These are phyloP conservation scores for Microtus montanus DNA, from an alignment of 2,113 vertebrate genomes.

Conservation along the genomic window DNA sequence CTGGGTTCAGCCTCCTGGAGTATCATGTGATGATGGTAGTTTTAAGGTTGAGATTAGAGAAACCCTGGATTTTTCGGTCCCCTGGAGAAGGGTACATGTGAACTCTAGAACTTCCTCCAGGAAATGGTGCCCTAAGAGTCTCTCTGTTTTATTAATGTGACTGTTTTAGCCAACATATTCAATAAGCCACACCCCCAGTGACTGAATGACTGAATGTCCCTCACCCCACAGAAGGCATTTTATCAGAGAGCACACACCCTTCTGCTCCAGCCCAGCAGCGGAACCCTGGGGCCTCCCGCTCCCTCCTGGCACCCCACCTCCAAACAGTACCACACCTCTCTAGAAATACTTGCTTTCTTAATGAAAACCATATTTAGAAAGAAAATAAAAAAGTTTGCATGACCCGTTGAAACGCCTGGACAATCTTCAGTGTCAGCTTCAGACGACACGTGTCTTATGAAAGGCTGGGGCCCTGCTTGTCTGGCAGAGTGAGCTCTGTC, in stretches of 20 bases:
- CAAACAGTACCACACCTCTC: conserved; percentile 86
- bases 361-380: conserved; percentile 88
- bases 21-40: background rate
- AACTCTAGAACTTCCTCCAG: conserved; percentile 57
- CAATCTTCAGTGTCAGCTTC: conserved; percentile 87
- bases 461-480: conserved; percentile 83
- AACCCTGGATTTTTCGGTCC: background rate
- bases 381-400: conserved; percentile 66
- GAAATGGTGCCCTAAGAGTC: conserved; percentile 60
- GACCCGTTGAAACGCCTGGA: conserved; percentile 85
- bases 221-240: conserved; percentile 73
- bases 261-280: conserved; percentile 79
- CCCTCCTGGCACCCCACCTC: conserved; percentile 72
- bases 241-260: conserved; percentile 75
- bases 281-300: background rate
- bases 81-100: background rate
- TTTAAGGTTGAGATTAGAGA: too few relatives aligned
- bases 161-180: conserved; percentile 74
- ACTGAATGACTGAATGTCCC: conserved; percentile 62
- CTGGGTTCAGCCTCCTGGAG: background rate
- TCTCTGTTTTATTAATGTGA: conserved; percentile 69
- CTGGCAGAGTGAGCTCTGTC: conserved; percentile 83
- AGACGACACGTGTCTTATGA: conserved; percentile 88
- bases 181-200: conserved; percentile 73
- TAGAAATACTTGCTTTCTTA: conserved; percentile 87